Conservation (phyloP, 2,888 invertebrate species). For the Acrobasis repandana region DNA sequence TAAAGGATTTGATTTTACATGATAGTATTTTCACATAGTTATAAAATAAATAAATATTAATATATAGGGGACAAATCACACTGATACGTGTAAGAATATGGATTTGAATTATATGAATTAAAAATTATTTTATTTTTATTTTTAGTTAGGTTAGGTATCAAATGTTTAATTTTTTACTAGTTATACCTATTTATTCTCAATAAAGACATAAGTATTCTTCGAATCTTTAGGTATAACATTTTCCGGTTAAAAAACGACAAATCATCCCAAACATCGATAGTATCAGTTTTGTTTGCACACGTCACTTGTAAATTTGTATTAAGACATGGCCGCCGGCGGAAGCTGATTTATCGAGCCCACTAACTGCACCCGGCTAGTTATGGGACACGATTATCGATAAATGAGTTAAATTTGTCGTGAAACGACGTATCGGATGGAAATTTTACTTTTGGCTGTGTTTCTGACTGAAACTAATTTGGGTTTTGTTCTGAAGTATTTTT, state of each 20-base stretch:
- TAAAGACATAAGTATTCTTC: too few species aligned
- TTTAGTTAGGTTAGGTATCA: too few species aligned
- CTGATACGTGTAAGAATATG: too few species aligned
- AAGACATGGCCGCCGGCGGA: slow-evolving; percentile 67
- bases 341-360: slow-evolving; percentile 68
- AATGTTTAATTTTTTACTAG: too few species aligned
- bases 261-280: slow-evolving; percentile 39
- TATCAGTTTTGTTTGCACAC: slow-evolving; percentile 44
- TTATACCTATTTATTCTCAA: too few species aligned
- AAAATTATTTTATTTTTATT: too few species aligned
- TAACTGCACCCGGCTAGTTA: slow-evolving; percentile 60
- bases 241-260: neutral
- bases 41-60: too few species aligned
- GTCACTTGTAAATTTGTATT: slow-evolving; percentile 75
- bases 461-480: neutral
- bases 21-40: neutral
- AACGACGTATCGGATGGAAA: slow-evolving; percentile 9
- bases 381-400: slow-evolving; percentile 35
- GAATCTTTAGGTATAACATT: too few species aligned
- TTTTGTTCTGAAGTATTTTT: neutral
- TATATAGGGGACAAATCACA: too few species aligned
- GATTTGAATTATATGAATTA: too few species aligned
- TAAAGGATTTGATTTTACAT: neutral
- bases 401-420: slow-evolving; percentile 20
- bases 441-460: neutral